A percentile compares a stretch with the other conserved stretches of the same genome.
phyloP scores from a whole-genome alignment of 2,888 invertebrate genomes.

The Plemyria rubiginata region DNA sequence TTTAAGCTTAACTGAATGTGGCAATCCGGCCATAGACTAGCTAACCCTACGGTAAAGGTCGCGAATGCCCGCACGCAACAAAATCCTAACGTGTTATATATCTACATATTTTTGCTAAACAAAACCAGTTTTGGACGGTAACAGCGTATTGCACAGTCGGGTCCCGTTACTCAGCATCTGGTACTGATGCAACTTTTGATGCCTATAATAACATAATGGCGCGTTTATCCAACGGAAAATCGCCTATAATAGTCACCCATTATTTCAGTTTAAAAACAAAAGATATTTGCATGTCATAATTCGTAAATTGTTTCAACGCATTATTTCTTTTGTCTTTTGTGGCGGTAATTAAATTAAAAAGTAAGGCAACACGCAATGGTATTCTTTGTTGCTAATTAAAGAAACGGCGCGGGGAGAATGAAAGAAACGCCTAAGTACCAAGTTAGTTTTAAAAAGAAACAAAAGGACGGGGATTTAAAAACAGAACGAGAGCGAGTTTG shows the following conservation, averaged over 20 bases:
- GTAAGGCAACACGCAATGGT: conserved; percentile 79
- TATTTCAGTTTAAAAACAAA: conserved; percentile 44
- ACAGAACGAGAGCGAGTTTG: conserved; percentile 73
- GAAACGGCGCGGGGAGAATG: conserved; percentile 75
- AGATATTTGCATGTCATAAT: conserved; percentile 71
- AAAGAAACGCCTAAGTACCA: conserved; percentile 80
- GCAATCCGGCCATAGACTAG: conserved; percentile 53
- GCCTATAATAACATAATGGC: conserved; percentile 81
- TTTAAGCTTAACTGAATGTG: conserved; percentile 30
- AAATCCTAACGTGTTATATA: conserved; percentile 52
- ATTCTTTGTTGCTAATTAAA: conserved; percentile 82
- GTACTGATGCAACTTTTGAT: conserved; percentile 78
- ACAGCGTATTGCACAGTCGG: conserved; percentile 69
- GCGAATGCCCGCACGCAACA: conserved; percentile 68
- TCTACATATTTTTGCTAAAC: conserved; percentile 67
- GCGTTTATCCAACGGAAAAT: conserved; percentile 58
- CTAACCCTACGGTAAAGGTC: conserved; percentile 70
- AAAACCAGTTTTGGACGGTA: conserved; percentile 71
- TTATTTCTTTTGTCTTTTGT: conserved; percentile 74
- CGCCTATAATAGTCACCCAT: conserved; percentile 46
- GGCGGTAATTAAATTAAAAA: conserved; percentile 80
- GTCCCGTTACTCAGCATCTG: conserved; percentile 74
- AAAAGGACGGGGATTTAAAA: conserved; percentile 72
- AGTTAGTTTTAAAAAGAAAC: conserved; percentile 76
- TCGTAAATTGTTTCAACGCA: conserved; percentile 65